Evolutionary conservation across 2,113 vertebrate species (phyloP), one percentile per base, ranked within the genome.

Genomic region (Piprites chloris): DNA sequence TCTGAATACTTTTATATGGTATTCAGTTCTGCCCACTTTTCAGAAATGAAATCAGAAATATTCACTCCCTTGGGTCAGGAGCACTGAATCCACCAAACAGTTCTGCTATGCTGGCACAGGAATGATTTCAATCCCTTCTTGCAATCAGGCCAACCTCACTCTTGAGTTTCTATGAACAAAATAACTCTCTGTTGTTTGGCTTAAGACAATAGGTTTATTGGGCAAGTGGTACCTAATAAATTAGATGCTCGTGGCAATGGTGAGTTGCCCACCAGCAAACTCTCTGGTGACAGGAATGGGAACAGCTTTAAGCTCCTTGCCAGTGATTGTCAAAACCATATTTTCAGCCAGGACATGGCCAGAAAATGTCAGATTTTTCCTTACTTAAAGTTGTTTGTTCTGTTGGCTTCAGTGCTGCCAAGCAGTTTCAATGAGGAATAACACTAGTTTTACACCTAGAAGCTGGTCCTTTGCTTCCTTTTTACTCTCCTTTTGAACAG

Each of bases 91-190:
- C 27, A 63, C 32, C 11, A 78, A 22, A 8, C 10, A 3, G 1
- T 44, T 79, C 35, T 56, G 41, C 37, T 52, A 0, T 4, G 30
- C 50, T 76, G 49, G 32, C 14, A 41, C 9, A 23, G 24, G 52
- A 30, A 9, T 26, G 33, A 61, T 53, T 49, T 91, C n/a, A 59
- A 9, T 21, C 13, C 3, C 12, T 71, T 63, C 42, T 46, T 42
- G 13, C 0, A 0, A n/a, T 52, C 32, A 77, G 37, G 12, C 33
- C 44, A 32, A 18, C 37, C 17, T 75, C 1, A 4, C 33, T 74
- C 42, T 19, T 67, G 56, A 82, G 33, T 61, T 59, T 56, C 44
- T 41, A 8, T 4, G 23, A 19, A 26, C 58, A 82, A 85, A 79
- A 61, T 32, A 4, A 18, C 24, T 46, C 18, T 18, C 27, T 42